phyloP scores from a whole-genome alignment of 1,140 invertebrate genomes.

The Pemphigus obesinymphae region DNA sequence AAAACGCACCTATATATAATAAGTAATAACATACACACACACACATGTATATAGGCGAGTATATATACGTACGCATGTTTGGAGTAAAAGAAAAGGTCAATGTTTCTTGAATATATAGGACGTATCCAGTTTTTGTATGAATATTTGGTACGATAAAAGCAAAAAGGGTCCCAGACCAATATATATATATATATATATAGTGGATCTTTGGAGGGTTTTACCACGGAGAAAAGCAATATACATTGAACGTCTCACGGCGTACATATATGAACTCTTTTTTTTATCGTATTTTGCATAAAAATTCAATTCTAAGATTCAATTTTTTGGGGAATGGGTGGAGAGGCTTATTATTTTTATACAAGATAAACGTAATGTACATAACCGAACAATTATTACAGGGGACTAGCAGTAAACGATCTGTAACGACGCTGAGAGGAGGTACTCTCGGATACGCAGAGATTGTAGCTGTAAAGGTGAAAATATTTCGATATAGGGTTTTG shows the following conservation, averaged over 20 bases:
- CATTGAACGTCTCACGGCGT: not conserved
- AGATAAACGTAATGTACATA: too few relatives aligned
- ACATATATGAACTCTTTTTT: not conserved
- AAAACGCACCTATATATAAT: not conserved
- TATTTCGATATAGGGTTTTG: conserved; percentile 13
- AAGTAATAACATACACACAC: too few relatives aligned
- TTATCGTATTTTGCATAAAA: not conserved
- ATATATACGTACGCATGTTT: not conserved
- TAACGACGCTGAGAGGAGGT: conserved; percentile 79
- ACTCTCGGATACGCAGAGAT: conserved; percentile 87
- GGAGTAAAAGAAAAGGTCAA: not conserved
- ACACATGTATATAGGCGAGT: too few relatives aligned
- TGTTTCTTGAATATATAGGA: not conserved
- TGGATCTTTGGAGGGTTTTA: not conserved
- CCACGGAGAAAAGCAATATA: not conserved
- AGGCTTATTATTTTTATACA: too few relatives aligned
- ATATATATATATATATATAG: not conserved
- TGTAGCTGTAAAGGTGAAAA: conserved; percentile 85
- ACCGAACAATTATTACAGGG: conserved; percentile 50
- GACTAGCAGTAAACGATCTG: conserved; percentile 81
- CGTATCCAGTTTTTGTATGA: not conserved
- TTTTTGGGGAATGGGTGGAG: too few relatives aligned
- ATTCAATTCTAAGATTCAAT: too few relatives aligned
- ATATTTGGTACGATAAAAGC: not conserved
- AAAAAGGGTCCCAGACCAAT: not conserved